Evolutionary conservation across 35 echinoderm and acorn worm species (phyloP), one percentile per base, ranked within the genome.

Genomic region (Anneissia japonica): DNA sequence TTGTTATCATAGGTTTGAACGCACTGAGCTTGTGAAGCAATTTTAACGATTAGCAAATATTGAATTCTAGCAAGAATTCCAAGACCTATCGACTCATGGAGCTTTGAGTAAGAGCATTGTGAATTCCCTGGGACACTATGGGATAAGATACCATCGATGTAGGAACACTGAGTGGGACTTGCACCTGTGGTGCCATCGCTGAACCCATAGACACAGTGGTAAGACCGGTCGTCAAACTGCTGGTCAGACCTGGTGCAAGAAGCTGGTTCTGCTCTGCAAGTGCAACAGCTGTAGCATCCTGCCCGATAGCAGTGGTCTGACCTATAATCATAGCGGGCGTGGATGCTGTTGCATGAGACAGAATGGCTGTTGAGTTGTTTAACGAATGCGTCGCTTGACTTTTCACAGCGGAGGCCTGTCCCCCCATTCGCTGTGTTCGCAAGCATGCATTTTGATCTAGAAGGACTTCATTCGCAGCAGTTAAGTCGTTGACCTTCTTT

Each of bases 361-460:
- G 23, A 81, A 30, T 39, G 35, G 16, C 77, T 13, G 79, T 36
- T n/a, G 35, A 39, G 35, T 38, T 36, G 35, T 81, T 81, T 16
- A 38, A 0, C 17, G 35, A 81, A 30, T 81, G 32, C 35, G 32
- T 23, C 35, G 34, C 38, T 39, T 35, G 34, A 39, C 36, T 30
- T 39, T 40, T 30, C 30, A 36, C 28, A 39, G 79, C 34, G 31
- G 35, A 30, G 37, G 79, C n/a, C 79, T 81, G n/a, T 3, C 13
- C 35, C 37, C 35, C 36, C 35, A 81, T 39, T 81, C 38, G 36
- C 14, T 64, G 26, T 12, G 79, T 39, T 55, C 96, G 82, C 73
- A 94, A 74, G 74, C 96, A 86, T 23, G 96, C 96, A 90, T 99
- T 99, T 80, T 99, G 96, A 78, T 99, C 96, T 13, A 99, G 87